phyloP scores from a whole-genome alignment of 2,888 invertebrate species.

The Synanthedon vespiformis region DNA sequence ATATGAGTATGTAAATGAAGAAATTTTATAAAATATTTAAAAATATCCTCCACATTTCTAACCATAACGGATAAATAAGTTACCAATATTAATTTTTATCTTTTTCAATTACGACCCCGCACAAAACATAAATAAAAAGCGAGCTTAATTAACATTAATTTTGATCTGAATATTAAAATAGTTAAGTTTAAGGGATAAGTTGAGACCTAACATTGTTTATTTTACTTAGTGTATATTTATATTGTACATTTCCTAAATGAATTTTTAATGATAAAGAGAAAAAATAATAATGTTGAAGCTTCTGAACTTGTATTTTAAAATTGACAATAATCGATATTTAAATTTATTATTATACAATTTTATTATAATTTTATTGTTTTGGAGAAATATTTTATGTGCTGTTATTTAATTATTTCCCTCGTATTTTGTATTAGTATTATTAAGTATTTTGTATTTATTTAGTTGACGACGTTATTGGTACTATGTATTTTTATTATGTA shows the following conservation, averaged over 20 bases:
- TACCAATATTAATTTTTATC: slow-evolving; percentile 13
- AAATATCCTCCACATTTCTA: background rate
- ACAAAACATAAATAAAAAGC: slow-evolving; percentile 8
- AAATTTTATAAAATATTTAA: background rate
- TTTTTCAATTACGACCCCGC: slow-evolving; percentile 10
- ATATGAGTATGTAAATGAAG: too few relatives aligned
- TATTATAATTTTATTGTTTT: slow-evolving; percentile 49
- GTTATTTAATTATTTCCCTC: slow-evolving; percentile 46
- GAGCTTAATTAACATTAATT: slow-evolving; percentile 12
- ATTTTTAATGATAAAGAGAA: slow-evolving; percentile 5
- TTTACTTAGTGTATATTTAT: slow-evolving; percentile 7
- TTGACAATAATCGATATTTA: slow-evolving; percentile 69
- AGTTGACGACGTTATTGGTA: slow-evolving; percentile 17
- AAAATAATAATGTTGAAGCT: slow-evolving; percentile 18
- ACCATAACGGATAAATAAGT: slow-evolving; percentile 8
- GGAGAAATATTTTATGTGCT: slow-evolving; percentile 56
- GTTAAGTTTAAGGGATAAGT: slow-evolving; percentile 17
- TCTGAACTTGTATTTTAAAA: slow-evolving; percentile 43
- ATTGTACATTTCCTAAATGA: slow-evolving; percentile 13
- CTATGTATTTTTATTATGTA: slow-evolving; percentile 33
- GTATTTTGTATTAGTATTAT: slow-evolving; percentile 61
- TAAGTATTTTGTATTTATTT: slow-evolving; percentile 35
- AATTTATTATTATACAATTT: slow-evolving; percentile 31
- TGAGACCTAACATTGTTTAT: slow-evolving; percentile 18
- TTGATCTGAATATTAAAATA: slow-evolving; percentile 21